Conservation (phyloP, 2,888 invertebrate species). For the Dromius quadrimaculatus region DNA sequence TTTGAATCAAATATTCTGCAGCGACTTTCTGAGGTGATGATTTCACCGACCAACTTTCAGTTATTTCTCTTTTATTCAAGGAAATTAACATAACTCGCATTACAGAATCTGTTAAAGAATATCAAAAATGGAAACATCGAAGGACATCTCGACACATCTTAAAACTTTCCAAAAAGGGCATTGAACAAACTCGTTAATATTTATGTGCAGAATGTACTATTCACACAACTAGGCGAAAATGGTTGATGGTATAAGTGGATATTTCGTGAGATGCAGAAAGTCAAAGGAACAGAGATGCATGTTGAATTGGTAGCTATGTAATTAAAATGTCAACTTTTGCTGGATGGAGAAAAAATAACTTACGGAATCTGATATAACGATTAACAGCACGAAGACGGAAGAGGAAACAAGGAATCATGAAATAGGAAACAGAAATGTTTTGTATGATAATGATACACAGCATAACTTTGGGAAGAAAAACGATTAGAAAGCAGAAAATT, state of each 20-base stretch:
- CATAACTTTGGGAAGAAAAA: no score
- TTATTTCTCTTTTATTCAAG: slow-evolving; percentile 30
- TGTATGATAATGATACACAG: slow-evolving; percentile 24
- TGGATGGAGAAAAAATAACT: slow-evolving; percentile 39
- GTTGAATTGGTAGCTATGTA: slow-evolving; percentile 30
- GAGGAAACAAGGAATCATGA: slow-evolving; percentile 14
- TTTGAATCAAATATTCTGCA: slow-evolving; percentile 40
- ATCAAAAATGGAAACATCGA: not conserved
- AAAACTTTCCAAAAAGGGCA: not conserved
- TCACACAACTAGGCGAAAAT: not conserved
- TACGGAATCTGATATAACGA: slow-evolving; percentile 44
- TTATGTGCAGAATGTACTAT: not conserved
- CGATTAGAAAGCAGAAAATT: no score
- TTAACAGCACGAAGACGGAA: slow-evolving; percentile 34
- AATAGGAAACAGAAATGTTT: slow-evolving; percentile 14
- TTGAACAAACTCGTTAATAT: not conserved
- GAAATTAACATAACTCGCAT: slow-evolving; percentile 42
- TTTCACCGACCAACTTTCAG: slow-evolving; percentile 25
- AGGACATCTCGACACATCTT: not conserved
- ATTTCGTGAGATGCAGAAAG: slow-evolving; percentile 8
- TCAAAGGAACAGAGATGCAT: slow-evolving; percentile 15
- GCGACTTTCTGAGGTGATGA: slow-evolving; percentile 40
- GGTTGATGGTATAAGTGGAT: not conserved
- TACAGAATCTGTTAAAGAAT: slow-evolving; percentile 20
- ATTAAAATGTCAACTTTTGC: slow-evolving; percentile 40